Evolutionary conservation across 2,888 invertebrate species (phyloP).

Genomic region (Cephus sareptanus): DNA sequence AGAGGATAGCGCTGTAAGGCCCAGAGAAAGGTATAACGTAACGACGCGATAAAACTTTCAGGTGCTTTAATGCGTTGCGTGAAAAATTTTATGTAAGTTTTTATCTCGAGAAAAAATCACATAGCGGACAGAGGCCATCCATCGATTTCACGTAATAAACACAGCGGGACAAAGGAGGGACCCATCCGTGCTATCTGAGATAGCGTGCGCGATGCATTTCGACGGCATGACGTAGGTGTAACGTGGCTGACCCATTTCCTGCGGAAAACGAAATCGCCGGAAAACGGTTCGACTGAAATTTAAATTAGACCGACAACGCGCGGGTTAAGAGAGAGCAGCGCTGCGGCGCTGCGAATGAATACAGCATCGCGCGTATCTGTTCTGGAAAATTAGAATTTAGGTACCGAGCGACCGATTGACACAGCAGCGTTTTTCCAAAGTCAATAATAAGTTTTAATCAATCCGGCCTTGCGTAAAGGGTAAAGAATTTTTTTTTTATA

Average conservation of each 20-base stretch:
- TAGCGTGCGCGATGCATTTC: not conserved
- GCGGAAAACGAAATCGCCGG: not conserved
- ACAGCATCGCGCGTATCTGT: no score
- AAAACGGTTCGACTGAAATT: not conserved
- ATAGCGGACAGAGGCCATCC: not conserved
- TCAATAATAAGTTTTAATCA: no score
- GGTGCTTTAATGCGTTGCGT: not conserved
- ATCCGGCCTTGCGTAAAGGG: no score
- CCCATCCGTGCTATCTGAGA: not conserved
- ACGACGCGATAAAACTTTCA: not conserved
- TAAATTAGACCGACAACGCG: not conserved
- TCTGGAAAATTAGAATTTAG: no score
- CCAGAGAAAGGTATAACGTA: not conserved
- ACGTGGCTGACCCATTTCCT: not conserved
- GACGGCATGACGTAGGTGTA: not conserved
- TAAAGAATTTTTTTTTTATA: no score
- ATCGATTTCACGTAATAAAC: not conserved
- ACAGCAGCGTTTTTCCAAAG: no score
- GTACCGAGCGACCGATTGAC: no score
- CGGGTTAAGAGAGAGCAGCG: no score
- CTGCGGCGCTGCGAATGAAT: no score
- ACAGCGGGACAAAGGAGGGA: not conserved
- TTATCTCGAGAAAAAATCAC: not conserved
- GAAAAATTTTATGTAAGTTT: not conserved
- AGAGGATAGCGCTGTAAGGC: not conserved